A percentile compares a stretch with the other conserved stretches of the same genome.
Conservation (phyloP, 2,888 invertebrate genomes). For the Lasius platythorax region DNA sequence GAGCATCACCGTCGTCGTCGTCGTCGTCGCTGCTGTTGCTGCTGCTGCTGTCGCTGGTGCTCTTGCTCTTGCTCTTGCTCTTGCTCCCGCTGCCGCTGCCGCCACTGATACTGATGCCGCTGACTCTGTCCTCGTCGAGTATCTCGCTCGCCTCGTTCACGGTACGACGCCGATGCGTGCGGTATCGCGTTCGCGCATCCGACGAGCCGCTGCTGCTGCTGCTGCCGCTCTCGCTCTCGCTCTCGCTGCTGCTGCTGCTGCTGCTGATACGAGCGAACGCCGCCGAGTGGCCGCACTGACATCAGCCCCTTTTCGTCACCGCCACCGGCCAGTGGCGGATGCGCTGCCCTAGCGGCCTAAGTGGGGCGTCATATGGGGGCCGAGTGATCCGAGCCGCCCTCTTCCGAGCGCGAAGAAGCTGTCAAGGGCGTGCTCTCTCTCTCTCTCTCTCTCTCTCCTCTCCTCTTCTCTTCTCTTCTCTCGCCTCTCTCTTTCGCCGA, state of each 20-base stretch:
- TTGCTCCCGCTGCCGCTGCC: constrained; percentile 35
- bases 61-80: constrained; percentile 18
- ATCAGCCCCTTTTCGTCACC: constrained; percentile 73
- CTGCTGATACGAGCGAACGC: constrained; percentile 66
- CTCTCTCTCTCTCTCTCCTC: neutral
- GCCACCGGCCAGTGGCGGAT: constrained; percentile 71
- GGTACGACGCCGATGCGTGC: constrained; percentile 69
- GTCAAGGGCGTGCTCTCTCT: constrained; percentile 28
- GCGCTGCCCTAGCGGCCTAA: constrained; percentile 59
- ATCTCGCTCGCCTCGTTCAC: constrained; percentile 68
- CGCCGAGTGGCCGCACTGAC: constrained; percentile 73
- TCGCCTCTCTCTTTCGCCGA: neutral
- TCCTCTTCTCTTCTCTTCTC: too few species aligned
- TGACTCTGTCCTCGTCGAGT: constrained; percentile 57
- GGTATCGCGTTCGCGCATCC: constrained; percentile 80
- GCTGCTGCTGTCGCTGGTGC: constrained; percentile 18
- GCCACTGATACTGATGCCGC: constrained; percentile 59
- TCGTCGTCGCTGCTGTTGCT: constrained; percentile 53
- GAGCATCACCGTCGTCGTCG: constrained; percentile 67
- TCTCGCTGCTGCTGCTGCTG: neutral
- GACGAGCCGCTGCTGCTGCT: constrained; percentile 66
- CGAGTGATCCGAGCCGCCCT: constrained; percentile 35
- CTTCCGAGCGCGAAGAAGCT: constrained; percentile 15
- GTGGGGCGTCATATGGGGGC: constrained; percentile 58
- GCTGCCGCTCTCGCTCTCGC: neutral